Evolutionary conservation across 2,888 invertebrate genomes (phyloP).

Genomic region (Drosophila mimica): DNA sequence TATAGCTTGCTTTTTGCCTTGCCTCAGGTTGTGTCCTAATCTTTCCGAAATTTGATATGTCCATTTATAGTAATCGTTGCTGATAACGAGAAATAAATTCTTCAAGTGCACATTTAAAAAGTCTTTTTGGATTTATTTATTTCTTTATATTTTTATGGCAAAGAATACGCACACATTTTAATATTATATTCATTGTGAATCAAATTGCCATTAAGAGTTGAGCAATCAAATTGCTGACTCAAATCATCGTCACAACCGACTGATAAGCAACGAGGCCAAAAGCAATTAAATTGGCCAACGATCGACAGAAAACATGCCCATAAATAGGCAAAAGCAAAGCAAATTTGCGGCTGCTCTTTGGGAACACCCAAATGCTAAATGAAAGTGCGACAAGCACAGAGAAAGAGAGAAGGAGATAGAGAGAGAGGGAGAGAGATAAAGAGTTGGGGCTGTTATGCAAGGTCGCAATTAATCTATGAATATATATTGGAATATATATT

Average conservation of each 20-base stretch:
- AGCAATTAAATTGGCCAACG: conserved; percentile 38
- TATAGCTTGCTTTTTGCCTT: conserved; percentile 13
- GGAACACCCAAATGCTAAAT: conserved; percentile 27
- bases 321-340: conserved; percentile 66
- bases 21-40: not conserved
- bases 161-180: not conserved
- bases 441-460: conserved; percentile 37
- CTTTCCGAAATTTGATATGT: not conserved
- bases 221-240: conserved; percentile 19
- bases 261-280: conserved; percentile 56
- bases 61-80: not conserved
- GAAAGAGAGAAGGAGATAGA: conserved; percentile 1
- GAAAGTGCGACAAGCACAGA: conserved; percentile 15
- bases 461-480: conserved; percentile 59
- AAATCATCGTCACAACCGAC: conserved; percentile 18
- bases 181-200: not conserved
- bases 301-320: conserved; percentile 61
- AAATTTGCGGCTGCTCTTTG: conserved; percentile 28
- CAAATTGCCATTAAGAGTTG: conserved; percentile 11
- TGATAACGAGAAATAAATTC: not conserved
- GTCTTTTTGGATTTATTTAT: not conserved
- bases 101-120: conserved; percentile 1
- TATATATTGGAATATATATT: not conserved
- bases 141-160: not conserved
- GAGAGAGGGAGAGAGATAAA: conserved; percentile 1